These are phyloP conservation scores for Salticus scenicus DNA, from an alignment of 2,888 invertebrate species.

Conservation along the genomic window DNA sequence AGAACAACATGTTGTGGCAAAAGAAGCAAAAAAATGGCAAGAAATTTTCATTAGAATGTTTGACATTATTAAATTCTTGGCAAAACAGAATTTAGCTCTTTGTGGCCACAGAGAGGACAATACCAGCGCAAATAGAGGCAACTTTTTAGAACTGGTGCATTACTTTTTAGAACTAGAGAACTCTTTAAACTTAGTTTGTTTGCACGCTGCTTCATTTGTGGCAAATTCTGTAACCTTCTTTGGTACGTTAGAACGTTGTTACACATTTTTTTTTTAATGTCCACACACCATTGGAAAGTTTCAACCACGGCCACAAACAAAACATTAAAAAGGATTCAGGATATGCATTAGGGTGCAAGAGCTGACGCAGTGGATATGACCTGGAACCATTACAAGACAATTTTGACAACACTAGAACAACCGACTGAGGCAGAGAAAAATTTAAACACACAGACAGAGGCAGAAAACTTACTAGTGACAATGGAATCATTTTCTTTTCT, in stretches of 20 bases:
- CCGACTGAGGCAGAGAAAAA: not conserved
- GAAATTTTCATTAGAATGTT: too few relatives aligned
- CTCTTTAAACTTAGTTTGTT: not conserved
- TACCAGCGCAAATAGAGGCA: too few relatives aligned
- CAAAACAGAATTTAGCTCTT: too few relatives aligned
- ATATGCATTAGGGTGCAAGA: not conserved
- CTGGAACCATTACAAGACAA: too few relatives aligned
- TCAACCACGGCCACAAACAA: not conserved
- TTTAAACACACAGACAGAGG: not conserved
- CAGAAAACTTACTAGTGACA: not conserved
- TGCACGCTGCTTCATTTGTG: not conserved
- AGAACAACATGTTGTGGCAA: too few relatives aligned
- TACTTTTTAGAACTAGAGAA: too few relatives aligned
- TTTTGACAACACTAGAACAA: not conserved
- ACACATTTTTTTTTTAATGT: not conserved
- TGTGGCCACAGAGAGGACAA: too few relatives aligned
- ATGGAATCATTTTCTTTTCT: not conserved
- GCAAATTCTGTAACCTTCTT: not conserved
- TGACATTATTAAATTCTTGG: too few relatives aligned
- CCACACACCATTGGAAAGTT: constrained; percentile 16
- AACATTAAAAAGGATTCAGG: not conserved
- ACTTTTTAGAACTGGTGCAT: too few relatives aligned
- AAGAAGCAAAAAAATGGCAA: too few relatives aligned
- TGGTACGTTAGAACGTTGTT: constrained; percentile 13
- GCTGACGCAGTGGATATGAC: not conserved